Evolutionary conservation across 2,797 vertebrate genomes (phyloP), one percentile per base, ranked within the genome.

Genomic region (Coendou prehensilis): DNA sequence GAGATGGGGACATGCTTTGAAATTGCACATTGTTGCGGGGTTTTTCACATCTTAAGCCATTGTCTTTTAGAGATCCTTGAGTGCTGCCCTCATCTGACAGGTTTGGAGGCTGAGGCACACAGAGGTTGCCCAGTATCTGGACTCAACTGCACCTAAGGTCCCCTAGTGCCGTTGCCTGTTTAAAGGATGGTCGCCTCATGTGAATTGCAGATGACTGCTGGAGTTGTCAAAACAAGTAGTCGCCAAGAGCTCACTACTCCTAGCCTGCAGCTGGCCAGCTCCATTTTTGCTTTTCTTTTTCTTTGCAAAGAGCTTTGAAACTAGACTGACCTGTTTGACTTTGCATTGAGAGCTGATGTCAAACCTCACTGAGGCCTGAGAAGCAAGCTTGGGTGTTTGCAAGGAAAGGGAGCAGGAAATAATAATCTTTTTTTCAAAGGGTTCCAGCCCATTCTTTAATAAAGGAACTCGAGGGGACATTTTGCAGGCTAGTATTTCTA

Each of bases 311-410:
- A 69, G 37, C 93, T 87, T 64, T 92, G 82, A 61, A 90, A 84
- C 61, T 67, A 63, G 92, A 78, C 50, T 73, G n/a, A 3, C 52
- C 28, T 45, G 2, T 81, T 85, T 88, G 61, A 61, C 80, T 89
- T 94, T 92, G 52, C 69, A 14, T 91, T 89, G 86, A 95, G 86
- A 92, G 75, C 61, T 93, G 56, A 88, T 88, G 57, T 92, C 73
- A 80, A 47, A 87, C 87, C 75, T 78, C 73, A 75, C 37, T 33
- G 50, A 83, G 61, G 30, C 67, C 64, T 47, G 57, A 54, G 79
- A 94, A 67, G 18, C 5, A 17, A 81, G 6, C 63, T 92, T 82
- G 37, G 79, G n/a, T 84, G 26, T 84, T 91, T 37, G n/a, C 22
- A 23, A 59, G 75, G 61, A 47, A 87, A 76, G 26, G 33, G 37